These are phyloP conservation scores for Gonocerus acuteangulatus DNA, from an alignment of 2,888 invertebrate species.

Conservation along the genomic window DNA sequence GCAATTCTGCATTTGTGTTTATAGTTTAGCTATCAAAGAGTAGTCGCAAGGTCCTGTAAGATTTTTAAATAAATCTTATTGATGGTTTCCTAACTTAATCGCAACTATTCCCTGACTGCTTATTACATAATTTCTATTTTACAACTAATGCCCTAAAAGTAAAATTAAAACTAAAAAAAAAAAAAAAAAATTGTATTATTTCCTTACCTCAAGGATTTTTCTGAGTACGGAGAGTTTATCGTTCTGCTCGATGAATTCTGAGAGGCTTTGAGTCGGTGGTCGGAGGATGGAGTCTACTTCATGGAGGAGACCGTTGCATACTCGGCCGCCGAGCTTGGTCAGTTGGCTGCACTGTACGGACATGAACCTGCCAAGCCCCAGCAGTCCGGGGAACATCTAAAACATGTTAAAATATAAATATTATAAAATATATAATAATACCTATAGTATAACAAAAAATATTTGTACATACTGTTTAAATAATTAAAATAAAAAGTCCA, in stretches of 20 bases:
- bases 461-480: no score
- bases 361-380: constrained; percentile 52
- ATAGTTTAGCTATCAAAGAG: no score
- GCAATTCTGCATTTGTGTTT: no score
- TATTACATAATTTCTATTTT: neutral
- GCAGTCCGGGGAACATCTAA: constrained; percentile 50
- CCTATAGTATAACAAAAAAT: no score
- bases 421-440: neutral
- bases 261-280: constrained; percentile 48
- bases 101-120: no score
- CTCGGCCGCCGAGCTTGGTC: constrained; percentile 53
- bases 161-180: no score
- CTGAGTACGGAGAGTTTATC: constrained; percentile 46
- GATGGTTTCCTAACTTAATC: no score
- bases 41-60: no score
- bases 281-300: constrained; percentile 50
- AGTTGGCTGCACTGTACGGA: constrained; percentile 62
- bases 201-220: constrained; percentile 43
- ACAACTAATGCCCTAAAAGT: no score
- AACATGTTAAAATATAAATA: constrained; percentile 34
- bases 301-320: constrained; percentile 61
- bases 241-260: constrained; percentile 47
- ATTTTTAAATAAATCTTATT: no score
- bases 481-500: neutral
- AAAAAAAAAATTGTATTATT: neutral